Base-by-base conservation (phyloP, 2,888 invertebrate species). In the Scaptomyza parva region DNA sequence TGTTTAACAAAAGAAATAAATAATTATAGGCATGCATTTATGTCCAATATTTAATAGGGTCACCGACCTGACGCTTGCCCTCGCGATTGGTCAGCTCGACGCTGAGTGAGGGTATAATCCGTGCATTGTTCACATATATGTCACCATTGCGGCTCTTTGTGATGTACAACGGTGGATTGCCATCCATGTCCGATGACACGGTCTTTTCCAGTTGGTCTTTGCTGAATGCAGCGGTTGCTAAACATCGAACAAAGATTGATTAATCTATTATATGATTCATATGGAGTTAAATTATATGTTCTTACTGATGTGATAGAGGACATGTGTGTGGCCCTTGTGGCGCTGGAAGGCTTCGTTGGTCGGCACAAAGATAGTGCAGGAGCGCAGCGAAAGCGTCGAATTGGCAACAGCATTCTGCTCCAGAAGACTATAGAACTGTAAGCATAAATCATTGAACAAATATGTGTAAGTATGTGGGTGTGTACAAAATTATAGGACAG, bases 321-420 rank as follows among this genome's bases (percentile, higher is more conserved):
- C 95, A 67, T 90, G 82, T 28, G 90, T 94, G 65, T 93, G 93
- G 1, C 93, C 94, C 68, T 92, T 93, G 91, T 94, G 94, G 68
- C 94, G 93, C 92, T 96, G 96, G 92, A 97, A 97, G 62, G 97
- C 97, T 76, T 94, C 94, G 92, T 97, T 97, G 71, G 96, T 96
- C 9, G 97, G 97, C 55, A 97, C 97, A 89, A 97, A 97, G 63
- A 97, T 93, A n/a, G 97, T 97, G 89, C 96, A 94, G 89, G 95
- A 94, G 71, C 96, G 94, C 89, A 94, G 94, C 84, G 94, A 93
- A 45, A 97, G 92, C 17, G 95, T 95, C 44, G 94, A 93, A 89
- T 95, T 96, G 39, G 96, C 96, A 50, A 95, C 93, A 57, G 93
- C 93, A 91, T 95, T 96, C 69, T 94, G 93, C 86, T 95, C 95